A percentile compares a stretch with the other conserved stretches of the same genome.
Evolutionary conservation across 2,113 vertebrate genomes (phyloP).

Genomic region (Hydropotes inermis): DNA sequence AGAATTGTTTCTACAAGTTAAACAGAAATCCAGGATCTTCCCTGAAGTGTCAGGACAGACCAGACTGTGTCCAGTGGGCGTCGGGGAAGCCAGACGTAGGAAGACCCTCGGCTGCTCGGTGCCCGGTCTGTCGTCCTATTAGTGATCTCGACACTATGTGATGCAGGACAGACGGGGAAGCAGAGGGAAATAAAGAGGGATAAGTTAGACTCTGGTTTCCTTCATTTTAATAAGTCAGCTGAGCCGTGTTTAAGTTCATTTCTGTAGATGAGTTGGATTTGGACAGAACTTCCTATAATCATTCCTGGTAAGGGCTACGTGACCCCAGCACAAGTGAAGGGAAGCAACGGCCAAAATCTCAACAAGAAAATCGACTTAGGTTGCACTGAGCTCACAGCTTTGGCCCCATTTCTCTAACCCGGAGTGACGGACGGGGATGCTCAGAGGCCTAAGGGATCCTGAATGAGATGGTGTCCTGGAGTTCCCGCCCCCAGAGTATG

Average conservation of each 20-base stretch:
- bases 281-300: not conserved
- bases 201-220: not conserved
- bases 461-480: not conserved
- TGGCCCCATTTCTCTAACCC: not conserved
- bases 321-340: not conserved
- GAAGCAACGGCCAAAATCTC: not conserved
- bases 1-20: not conserved
- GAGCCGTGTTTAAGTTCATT: not conserved
- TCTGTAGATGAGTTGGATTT: not conserved
- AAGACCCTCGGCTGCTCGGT: fast-evolving
- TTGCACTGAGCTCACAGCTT: not conserved
- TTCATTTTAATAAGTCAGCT: not conserved
- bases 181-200: not conserved
- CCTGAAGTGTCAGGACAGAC: not conserved
- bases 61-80: fast-evolving
- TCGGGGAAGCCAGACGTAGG: not conserved
- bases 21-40: not conserved
- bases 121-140: not conserved
- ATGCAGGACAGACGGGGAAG: not conserved
- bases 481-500: not conserved
- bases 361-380: not conserved
- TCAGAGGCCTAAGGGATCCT: not conserved
- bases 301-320: not conserved
- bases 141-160: fast-evolving
- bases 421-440: too few relatives aligned